A percentile compares a stretch with the other conserved stretches of the same genome.
Evolutionary conservation across 1,140 invertebrate species (phyloP).

Genomic region (Steinernema khuongi): DNA sequence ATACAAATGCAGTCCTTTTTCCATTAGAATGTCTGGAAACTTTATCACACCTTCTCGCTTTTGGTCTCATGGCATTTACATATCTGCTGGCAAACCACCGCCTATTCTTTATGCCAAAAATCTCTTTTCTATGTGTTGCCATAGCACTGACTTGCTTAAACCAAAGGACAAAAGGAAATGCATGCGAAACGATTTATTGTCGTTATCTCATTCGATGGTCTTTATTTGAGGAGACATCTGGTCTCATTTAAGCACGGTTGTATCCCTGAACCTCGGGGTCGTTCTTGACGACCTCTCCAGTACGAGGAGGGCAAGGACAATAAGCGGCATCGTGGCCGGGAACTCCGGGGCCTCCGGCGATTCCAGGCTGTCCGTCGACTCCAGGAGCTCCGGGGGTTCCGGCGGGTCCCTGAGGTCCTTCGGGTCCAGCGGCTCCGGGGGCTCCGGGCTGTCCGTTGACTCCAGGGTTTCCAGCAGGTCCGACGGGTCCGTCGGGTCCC

Average conservation of each 20-base stretch:
- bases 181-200: constrained; percentile 15
- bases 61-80: no score
- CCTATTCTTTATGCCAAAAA: no score
- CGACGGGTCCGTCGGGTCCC: constrained; percentile 30
- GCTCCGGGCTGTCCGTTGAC: constrained; percentile 22
- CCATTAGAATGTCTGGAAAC: no score
- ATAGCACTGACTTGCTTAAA: no score
- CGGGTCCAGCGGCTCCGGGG: constrained; percentile 37
- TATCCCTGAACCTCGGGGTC: constrained; percentile 12
- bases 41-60: no score
- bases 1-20: no score
- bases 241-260: not conserved
- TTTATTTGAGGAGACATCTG: not conserved
- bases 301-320: constrained; percentile 10
- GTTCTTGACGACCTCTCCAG: constrained; percentile 6
- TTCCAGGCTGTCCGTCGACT: constrained; percentile 24
- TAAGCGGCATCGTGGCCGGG: constrained; percentile 22
- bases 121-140: no score
- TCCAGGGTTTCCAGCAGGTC: constrained; percentile 38
- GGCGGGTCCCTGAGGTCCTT: constrained; percentile 41
- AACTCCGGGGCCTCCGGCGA: constrained; percentile 16
- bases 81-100: no score
- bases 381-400: constrained; percentile 40
- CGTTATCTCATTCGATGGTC: not conserved
- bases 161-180: no score